phyloP scores from a whole-genome alignment of 2,797 vertebrate genomes.

The Okamejei kenojei region DNA sequence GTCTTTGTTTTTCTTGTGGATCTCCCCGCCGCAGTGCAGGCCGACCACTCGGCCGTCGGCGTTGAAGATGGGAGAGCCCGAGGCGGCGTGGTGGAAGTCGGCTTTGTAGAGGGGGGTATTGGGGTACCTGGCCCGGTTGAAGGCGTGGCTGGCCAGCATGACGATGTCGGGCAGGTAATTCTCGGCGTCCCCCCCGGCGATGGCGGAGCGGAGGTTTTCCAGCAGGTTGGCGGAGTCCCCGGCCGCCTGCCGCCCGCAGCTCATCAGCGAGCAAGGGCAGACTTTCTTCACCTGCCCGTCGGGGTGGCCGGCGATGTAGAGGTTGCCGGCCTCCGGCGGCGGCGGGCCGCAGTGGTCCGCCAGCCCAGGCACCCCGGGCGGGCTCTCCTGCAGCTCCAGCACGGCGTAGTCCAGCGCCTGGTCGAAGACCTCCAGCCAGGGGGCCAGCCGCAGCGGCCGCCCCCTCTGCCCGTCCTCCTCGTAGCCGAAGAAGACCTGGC shows the following conservation, averaged over 20 bases:
- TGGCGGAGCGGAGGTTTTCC: not conserved
- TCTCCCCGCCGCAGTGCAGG: not conserved
- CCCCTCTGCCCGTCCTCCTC: not conserved
- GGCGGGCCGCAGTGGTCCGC: no score
- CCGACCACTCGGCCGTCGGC: not conserved
- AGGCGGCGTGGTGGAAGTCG: not conserved
- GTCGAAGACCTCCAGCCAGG: not conserved
- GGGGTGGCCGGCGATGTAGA: not conserved
- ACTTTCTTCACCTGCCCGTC: not conserved
- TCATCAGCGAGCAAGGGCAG: not conserved
- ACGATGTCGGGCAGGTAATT: not conserved
- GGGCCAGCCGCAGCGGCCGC: not conserved
- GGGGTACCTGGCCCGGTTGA: not conserved
- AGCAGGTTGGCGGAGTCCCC: not conserved
- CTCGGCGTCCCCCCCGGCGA: not conserved
- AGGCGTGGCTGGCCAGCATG: slow-evolving; percentile 7
- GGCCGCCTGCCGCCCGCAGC: not conserved
- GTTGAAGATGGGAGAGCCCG: not conserved
- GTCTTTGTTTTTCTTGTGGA: slow-evolving; percentile 2
- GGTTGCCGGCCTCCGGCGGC: not conserved
- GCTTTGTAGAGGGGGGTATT: not conserved
- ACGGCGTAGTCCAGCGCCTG: not conserved
- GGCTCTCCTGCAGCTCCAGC: not conserved
- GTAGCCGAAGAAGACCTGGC: not conserved
- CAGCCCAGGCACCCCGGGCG: not conserved